These are phyloP conservation scores for Campylomormyrus tamandua DNA, from an alignment of 2,113 vertebrate species.

Conservation along the genomic window DNA sequence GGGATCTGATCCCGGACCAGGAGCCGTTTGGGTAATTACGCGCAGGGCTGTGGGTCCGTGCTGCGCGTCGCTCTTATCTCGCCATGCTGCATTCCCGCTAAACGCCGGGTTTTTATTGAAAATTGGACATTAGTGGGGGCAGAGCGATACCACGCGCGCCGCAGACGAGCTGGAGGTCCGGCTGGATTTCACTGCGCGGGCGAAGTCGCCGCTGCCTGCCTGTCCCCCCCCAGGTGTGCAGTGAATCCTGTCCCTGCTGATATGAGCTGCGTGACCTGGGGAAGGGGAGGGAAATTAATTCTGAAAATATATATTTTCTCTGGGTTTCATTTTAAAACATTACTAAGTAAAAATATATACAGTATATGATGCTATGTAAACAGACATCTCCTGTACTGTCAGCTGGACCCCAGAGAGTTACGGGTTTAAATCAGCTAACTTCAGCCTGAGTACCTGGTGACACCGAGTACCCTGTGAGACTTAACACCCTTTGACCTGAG, in stretches of 20 bases:
- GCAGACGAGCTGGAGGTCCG: conserved; percentile 51
- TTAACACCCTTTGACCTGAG: not conserved
- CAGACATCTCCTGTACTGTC: not conserved
- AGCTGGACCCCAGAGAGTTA: not conserved
- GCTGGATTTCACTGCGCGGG: conserved; percentile 42
- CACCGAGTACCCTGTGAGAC: not conserved
- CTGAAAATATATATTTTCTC: not conserved
- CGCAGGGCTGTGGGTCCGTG: conserved; percentile 54
- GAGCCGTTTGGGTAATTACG: conserved; percentile 68
- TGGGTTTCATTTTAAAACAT: not conserved
- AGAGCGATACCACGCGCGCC: conserved; percentile 54
- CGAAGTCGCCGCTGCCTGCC: not conserved
- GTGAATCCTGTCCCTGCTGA: not conserved
- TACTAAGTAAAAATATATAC: not conserved
- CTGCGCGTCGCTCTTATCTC: conserved; percentile 59
- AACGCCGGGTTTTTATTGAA: conserved; percentile 53
- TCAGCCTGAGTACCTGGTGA: not conserved
- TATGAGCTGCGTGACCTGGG: not conserved
- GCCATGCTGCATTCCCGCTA: conserved; percentile 59
- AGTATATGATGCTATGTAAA: not conserved
- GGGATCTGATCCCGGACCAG: conserved; percentile 62
- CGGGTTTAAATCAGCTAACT: not conserved
- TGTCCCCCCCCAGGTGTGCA: not conserved
- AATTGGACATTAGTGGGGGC: conserved; percentile 66
- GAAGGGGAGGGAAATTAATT: not conserved